Conservation (phyloP, 2,797 vertebrate genomes). For the Acestrorhynchus altus region DNA sequence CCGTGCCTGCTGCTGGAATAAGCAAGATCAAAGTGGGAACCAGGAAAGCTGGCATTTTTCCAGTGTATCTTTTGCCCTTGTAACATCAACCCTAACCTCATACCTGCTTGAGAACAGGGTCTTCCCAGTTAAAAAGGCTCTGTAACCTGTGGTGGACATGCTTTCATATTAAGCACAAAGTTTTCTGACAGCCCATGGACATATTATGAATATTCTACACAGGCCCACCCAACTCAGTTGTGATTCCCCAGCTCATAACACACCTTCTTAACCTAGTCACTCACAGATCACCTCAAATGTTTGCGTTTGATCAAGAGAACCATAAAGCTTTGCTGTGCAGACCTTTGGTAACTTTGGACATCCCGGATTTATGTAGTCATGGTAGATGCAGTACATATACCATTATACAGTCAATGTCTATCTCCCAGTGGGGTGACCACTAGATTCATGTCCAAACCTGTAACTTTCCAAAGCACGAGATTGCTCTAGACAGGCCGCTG, state of each 20-base stretch:
- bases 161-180: not conserved
- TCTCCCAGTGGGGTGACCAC: conserved; percentile 23
- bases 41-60: conserved; percentile 22
- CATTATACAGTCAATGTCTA: not conserved
- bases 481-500: conserved; percentile 29
- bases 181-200: not conserved
- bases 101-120: conserved; percentile 37
- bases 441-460: conserved; percentile 7
- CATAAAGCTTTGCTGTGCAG: not conserved
- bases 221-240: not conserved
- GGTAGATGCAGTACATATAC: not conserved
- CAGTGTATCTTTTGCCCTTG: conserved; percentile 15
- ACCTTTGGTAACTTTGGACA: not conserved
- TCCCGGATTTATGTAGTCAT: conserved; percentile 13
- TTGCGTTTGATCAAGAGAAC: not conserved
- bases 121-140: conserved; percentile 30
- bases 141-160: conserved; percentile 14
- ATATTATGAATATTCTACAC: conserved; percentile 11
- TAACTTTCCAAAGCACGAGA: conserved; percentile 26
- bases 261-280: not conserved
- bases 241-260: not conserved
- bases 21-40: conserved; percentile 52
- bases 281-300: not conserved
- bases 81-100: conserved; percentile 43
- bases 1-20: conserved; percentile 52